These are phyloP conservation scores for Creontiades dilutus DNA, from an alignment of 2,888 invertebrate species.

Conservation along the genomic window DNA sequence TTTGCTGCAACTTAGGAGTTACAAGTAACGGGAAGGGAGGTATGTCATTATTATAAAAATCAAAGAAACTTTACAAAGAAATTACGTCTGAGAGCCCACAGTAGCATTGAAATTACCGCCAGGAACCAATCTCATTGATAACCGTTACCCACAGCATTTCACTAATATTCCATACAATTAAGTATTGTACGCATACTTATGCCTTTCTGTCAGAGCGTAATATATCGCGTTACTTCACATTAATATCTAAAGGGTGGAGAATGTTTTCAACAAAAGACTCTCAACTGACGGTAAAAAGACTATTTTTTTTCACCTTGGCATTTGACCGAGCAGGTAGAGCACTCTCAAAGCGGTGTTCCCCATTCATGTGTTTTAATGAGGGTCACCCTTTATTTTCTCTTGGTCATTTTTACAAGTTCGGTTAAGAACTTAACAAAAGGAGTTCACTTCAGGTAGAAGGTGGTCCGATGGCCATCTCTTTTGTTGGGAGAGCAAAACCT, in stretches of 20 bases:
- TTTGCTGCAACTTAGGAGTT: no score
- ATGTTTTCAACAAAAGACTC: slow-evolving; percentile 1
- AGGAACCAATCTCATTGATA: not conserved
- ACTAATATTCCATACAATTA: not conserved
- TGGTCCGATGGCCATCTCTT: slow-evolving; percentile 4
- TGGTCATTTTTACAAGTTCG: slow-evolving; percentile 39
- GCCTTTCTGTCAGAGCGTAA: not conserved
- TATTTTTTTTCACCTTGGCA: not conserved
- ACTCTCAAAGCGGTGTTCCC: not conserved
- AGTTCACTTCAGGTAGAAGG: slow-evolving; percentile 8
- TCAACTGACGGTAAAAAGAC: not conserved
- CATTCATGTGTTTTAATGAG: not conserved
- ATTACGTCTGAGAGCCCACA: no score
- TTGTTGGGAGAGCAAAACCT: slow-evolving; percentile 6
- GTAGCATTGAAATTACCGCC: no score
- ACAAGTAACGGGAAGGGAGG: no score
- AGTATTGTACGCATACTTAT: not conserved
- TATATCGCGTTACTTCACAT: not conserved
- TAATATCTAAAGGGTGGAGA: not conserved
- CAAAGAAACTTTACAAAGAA: no score
- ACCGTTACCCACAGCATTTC: not conserved
- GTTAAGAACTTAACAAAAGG: not conserved
- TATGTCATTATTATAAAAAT: no score
- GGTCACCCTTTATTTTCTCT: not conserved
- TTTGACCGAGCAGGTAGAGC: slow-evolving; percentile 17